phyloP scores from a whole-genome alignment of 2,888 invertebrate genomes.

The Xanthorhoe spadicearia region DNA sequence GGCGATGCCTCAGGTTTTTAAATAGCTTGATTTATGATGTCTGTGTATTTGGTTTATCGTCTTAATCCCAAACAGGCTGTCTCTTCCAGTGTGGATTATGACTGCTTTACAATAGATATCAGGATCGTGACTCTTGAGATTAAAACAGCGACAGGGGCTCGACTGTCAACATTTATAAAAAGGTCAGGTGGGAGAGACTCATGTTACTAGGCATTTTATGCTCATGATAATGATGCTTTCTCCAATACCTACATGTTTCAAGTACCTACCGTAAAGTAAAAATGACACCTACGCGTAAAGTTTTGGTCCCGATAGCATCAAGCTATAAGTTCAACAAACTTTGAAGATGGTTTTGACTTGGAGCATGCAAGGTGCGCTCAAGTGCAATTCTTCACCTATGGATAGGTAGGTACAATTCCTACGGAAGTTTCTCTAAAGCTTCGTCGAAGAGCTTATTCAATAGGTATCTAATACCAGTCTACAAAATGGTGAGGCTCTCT shows the following conservation, averaged over 20 bases:
- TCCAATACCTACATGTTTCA: neutral
- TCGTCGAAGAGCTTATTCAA: neutral
- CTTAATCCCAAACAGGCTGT: too few relatives aligned
- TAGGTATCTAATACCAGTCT: neutral
- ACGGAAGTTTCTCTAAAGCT: conserved; percentile 13
- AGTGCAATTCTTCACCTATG: neutral
- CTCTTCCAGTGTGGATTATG: too few relatives aligned
- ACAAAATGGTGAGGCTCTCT: neutral
- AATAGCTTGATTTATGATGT: too few relatives aligned
- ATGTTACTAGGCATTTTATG: too few relatives aligned
- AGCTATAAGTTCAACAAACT: conserved; percentile 15
- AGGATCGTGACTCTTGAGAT: too few relatives aligned
- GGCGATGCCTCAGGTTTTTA: too few relatives aligned
- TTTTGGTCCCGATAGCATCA: neutral
- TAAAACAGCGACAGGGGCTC: too few relatives aligned
- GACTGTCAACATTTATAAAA: too few relatives aligned
- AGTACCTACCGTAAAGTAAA: neutral
- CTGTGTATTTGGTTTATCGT: too few relatives aligned
- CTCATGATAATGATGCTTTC: neutral
- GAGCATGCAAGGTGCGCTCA: conserved; percentile 11
- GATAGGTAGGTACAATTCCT: conserved; percentile 6
- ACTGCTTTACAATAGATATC: too few relatives aligned
- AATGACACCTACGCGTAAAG: neutral
- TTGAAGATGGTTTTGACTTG: conserved; percentile 9
- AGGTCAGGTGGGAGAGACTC: too few relatives aligned